Evolutionary conservation across 2,797 vertebrate genomes (phyloP), one percentile per base, ranked within the genome.

Genomic region (Lutjanus argentimaculatus): DNA sequence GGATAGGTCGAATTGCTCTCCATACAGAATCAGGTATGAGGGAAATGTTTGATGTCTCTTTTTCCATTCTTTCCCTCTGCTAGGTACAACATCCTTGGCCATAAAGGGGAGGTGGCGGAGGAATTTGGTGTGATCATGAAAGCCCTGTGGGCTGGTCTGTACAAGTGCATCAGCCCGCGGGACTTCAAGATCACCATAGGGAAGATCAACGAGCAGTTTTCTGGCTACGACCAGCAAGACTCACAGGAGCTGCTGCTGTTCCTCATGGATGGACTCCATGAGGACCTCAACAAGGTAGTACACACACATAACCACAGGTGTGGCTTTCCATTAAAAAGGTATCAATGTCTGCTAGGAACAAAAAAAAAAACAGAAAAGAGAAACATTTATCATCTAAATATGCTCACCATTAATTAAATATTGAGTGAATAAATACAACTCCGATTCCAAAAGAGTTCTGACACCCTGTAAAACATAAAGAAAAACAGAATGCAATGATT

Each of bases 61-160:
- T 75, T 46, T 42, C 49, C 30, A 64, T 69, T 67, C 45, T 77
- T 7, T 68, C 52, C 22, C n/a, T 73, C 51, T 67, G 21, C 17
- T 91, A 99, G 99, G 88, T 96, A 94, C 48, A 99, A 99, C 91
- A 95, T 99, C 78, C 94, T 99, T 75, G 98, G 98, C 0, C 97
- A 99, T 90, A 99, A 99, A 95, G 99, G 99, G 16, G 98, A 99
- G 92, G 97, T 99, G 82, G 99, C 97, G 0, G 99, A 99, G 92
- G 99, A 99, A 91, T 99, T 99, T 93, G 98, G 97, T 17, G 97
- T 97, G 75, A 97, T 99, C 79, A 99, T 99, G 97, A 99, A 99
- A 90, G 97, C 98, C 1, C 90, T 99, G 70, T 99, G 98, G 98
- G 95, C 96, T 0, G 98, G 98, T 64, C 96, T 98, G 71, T 99